Conservation (phyloP, 53 echinoderm and acorn worm species). For the Mesocentrotus franciscanus region DNA sequence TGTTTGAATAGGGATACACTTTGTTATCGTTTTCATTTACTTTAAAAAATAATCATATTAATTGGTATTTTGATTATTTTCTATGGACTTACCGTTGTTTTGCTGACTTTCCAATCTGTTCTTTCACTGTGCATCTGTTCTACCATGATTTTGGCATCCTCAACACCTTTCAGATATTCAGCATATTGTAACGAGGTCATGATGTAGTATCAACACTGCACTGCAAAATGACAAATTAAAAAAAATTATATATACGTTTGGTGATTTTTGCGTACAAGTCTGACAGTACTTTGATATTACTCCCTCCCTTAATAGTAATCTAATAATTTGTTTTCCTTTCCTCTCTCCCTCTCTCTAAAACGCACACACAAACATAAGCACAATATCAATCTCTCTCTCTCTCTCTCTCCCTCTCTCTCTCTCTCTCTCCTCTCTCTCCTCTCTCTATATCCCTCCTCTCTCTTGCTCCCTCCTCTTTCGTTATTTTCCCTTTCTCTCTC, state of each 20-base stretch:
- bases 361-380: too few species aligned
- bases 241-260: too few species aligned
- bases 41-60: too few species aligned
- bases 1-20: too few species aligned
- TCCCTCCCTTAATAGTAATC: background rate
- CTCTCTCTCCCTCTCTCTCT: too few species aligned
- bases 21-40: too few species aligned
- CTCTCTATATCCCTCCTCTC: too few species aligned
- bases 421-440: background rate
- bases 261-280: too few species aligned
- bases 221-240: background rate
- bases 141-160: background rate
- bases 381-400: too few species aligned
- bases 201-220: background rate
- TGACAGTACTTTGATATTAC: too few species aligned
- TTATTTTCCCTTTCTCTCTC: background rate
- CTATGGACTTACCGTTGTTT: slow-evolving; percentile 22
- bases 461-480: background rate
- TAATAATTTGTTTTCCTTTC: background rate
- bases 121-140: slow-evolving; percentile 10
- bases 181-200: background rate
- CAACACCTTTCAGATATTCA: background rate
- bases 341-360: background rate
- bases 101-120: slow-evolving; percentile 49
- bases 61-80: background rate